Evolutionary conservation across 2,888 invertebrate genomes (phyloP), one percentile per base, ranked within the genome.

Genomic region (Heliothis peltigera): DNA sequence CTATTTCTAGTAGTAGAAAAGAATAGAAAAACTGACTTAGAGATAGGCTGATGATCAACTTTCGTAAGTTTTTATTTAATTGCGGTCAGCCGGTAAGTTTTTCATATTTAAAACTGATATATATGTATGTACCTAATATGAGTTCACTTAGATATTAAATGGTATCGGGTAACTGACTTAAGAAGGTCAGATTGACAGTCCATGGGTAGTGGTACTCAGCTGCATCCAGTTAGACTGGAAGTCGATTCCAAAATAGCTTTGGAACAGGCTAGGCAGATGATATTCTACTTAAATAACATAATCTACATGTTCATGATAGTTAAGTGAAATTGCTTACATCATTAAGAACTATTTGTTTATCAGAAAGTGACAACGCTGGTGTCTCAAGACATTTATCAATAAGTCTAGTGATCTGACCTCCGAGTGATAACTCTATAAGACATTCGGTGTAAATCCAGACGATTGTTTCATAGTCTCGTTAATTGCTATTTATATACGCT

Each of bases 381-480:
- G 7, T 28, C 19, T 32, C 55, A 8, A 18, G 21, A 62, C 46
- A 48, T 48, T 44, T 35, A 1, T 32, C 7, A 59, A 70, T 61
- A 69, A 69, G 67, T 70, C 52, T 53, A 43, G 15, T 17, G 32
- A 15, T 39, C 44, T 70, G 64, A 73, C 72, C 75, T 64, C 75
- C 43, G 8, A 42, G 17, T 5, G n/a, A 42, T 35, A 54, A 15
- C 15, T 22, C 15, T 25, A 15, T 48, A 53, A 22, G 32, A 8
- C 17, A 32, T 32, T 22, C 10, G 10, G 53, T 64, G 48, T 57
- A 46, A 70, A 49, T 49, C 48, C 25, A 35, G 21, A 44, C 25
- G 35, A 59, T 49, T 57, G 47, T 63, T 70, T 69, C 70, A 49
- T 60, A 59, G 28, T 42, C 48, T 21, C 12, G 55, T 63, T 69